Base-by-base conservation (phyloP, 2,113 vertebrate genomes). In the Gorilla gorilla region DNA sequence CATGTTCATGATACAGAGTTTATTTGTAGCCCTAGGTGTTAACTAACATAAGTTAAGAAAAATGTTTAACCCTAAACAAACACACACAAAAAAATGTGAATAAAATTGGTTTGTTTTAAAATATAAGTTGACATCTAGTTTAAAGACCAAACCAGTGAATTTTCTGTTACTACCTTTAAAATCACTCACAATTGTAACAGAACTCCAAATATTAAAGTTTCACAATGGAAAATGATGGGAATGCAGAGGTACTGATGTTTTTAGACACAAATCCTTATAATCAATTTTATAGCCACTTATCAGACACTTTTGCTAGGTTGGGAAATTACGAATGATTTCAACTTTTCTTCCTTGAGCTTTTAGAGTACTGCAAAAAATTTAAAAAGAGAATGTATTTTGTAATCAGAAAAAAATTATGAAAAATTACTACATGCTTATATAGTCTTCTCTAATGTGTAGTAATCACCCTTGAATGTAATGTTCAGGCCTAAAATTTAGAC, bases 261-360 rank as follows among this genome's bases (percentile, higher is more conserved):
- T 79, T n/a, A 97, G 91, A 30, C 38, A 66, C 10, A 80, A 52
- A n/a, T 18, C 78, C 16, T 35, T 73, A 59, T 35, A 87, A 52
- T 13, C 92, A 10, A 2, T 57, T 72, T 84, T 89, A 82, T 45
- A 95, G 59, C 0, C 35, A 78, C 43, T 93, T 85, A 64, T 3
- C 78, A 25, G 45, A 68, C 75, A 48, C 35, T 84, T 95, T 84
- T 4, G 8, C 32, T 96, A 43, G 6, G 2, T 88, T 5, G 23
- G 78, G 35, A 96, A 93, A 96, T 78, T 43, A 48, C 4, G 30
- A 57, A 8, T 30, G 35, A 87, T 83, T 95, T 97, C 73, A 95
- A 59, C 38, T 61, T 91, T 97, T 91, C 23, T 89, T 40, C 27
- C 96, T 81, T 57, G 35, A 64, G n/a, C 5, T 94, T 94, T 90